A percentile compares a stretch with the other conserved stretches of the same genome.
These are phyloP conservation scores for Ancistrus triradiatus DNA, from an alignment of 2,113 vertebrate species.

Conservation along the genomic window DNA sequence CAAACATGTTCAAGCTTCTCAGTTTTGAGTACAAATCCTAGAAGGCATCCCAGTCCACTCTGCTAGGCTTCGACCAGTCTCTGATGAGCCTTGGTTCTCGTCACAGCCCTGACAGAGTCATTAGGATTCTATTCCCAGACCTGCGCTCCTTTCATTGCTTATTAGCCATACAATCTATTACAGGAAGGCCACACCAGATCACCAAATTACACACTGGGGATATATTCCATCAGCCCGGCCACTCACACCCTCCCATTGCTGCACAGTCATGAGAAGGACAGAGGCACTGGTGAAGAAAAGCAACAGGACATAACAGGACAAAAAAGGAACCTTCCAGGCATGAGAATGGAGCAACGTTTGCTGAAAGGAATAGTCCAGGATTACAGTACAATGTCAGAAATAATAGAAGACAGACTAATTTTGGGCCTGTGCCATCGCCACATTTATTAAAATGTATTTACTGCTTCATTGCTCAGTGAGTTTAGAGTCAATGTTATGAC, in stretches of 20 bases:
- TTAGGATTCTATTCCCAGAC: constrained; percentile 64
- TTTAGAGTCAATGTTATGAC: no score
- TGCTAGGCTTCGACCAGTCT: constrained; percentile 14
- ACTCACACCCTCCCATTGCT: constrained; percentile 20
- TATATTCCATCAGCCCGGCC: constrained; percentile 47
- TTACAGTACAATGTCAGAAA: no score
- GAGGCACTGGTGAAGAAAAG: constrained; percentile 36
- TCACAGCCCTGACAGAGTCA: constrained; percentile 62
- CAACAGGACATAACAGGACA: constrained; percentile 19
- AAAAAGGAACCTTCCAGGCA: neutral
- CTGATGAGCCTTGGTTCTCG: constrained; percentile 41
- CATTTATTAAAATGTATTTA: no score
- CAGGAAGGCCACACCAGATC: constrained; percentile 47
- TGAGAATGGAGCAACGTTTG: no score
- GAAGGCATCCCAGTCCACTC: constrained; percentile 4
- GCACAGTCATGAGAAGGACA: neutral
- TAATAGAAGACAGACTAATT: no score
- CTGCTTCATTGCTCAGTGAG: no score
- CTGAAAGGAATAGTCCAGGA: neutral
- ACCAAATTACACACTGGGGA: constrained; percentile 48
- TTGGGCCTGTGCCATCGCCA: no score
- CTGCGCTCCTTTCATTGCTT: constrained; percentile 66
- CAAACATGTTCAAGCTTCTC: no score
- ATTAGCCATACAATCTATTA: constrained; percentile 74
- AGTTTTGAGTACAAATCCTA: no score